Conservation (phyloP, 2,888 invertebrate species). For the Phragmatobia fuliginosa region DNA sequence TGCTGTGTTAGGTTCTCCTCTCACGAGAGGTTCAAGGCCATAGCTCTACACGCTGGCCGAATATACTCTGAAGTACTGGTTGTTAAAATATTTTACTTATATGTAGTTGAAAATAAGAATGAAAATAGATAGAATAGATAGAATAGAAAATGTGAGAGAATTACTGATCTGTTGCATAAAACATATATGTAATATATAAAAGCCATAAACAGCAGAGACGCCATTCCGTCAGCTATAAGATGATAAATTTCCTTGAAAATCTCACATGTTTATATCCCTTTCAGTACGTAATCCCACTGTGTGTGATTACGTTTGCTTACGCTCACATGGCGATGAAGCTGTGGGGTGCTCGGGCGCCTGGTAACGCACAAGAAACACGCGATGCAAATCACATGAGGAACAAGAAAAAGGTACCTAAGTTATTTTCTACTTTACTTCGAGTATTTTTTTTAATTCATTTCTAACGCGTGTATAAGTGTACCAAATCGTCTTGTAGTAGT, state of each 20-base stretch:
- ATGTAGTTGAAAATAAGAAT: not conserved
- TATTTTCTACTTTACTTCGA: not conserved
- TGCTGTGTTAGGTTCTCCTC: too few relatives aligned
- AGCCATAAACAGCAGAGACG: not conserved
- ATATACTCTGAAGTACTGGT: too few relatives aligned
- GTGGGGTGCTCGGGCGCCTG: constrained; percentile 93
- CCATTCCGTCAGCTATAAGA: not conserved
- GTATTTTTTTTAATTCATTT: not conserved
- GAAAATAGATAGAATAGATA: not conserved
- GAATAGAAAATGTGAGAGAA: not conserved
- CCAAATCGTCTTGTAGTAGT: not conserved
- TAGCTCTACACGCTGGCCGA: too few relatives aligned
- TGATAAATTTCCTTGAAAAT: constrained; percentile 1
- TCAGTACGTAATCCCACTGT: constrained; percentile 92
- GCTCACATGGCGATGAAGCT: constrained; percentile 92
- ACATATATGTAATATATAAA: not conserved
- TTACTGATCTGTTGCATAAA: constrained; percentile 1
- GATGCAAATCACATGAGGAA: constrained; percentile 93
- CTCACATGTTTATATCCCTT: constrained; percentile 39
- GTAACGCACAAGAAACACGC: constrained; percentile 91
- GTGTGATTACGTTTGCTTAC: constrained; percentile 94
- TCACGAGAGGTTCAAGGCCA: too few relatives aligned
- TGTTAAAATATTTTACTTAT: too few relatives aligned
- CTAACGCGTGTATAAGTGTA: not conserved
- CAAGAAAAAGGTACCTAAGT: constrained; percentile 92